A percentile compares a stretch with the other conserved stretches of the same genome.
phyloP scores from a whole-genome alignment of 1,140 invertebrate genomes.

The Adelges cooleyi region DNA sequence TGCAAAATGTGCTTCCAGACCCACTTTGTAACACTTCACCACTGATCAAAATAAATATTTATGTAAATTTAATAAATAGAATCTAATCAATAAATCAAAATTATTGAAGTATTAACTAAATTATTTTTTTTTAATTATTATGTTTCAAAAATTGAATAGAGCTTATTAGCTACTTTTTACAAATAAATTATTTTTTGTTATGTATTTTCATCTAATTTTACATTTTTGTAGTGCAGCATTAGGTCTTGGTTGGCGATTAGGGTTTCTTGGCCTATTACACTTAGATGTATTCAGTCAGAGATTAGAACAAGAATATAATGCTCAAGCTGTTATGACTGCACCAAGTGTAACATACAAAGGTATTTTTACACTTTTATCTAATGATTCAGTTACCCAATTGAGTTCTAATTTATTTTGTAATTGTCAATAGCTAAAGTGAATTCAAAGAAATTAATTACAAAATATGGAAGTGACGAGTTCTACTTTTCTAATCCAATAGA shows the following conservation, averaged over 20 bases:
- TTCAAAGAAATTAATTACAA: constrained; percentile 53
- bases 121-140: too few species aligned
- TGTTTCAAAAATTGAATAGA: too few species aligned
- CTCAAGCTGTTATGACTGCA: constrained; percentile 78
- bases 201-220: too few species aligned
- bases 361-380: constrained; percentile 31
- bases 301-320: constrained; percentile 83
- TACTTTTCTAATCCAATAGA: constrained; percentile 73
- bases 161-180: too few species aligned
- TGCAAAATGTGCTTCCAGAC: too few species aligned
- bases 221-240: constrained; percentile 52
- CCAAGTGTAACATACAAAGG: constrained; percentile 89
- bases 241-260: constrained; percentile 86
- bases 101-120: too few species aligned
- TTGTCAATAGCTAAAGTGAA: constrained; percentile 49
- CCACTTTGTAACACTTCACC: too few species aligned
- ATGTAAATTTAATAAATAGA: too few species aligned
- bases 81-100: too few species aligned
- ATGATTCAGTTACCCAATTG: too few species aligned
- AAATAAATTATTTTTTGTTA: too few species aligned
- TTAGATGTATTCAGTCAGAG: constrained; percentile 93
- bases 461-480: constrained; percentile 55
- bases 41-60: too few species aligned
- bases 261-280: constrained; percentile 88
- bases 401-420: background rate